Base-by-base conservation (phyloP, 2,113 vertebrate species). In the Paramisgurnus dabryanus region DNA sequence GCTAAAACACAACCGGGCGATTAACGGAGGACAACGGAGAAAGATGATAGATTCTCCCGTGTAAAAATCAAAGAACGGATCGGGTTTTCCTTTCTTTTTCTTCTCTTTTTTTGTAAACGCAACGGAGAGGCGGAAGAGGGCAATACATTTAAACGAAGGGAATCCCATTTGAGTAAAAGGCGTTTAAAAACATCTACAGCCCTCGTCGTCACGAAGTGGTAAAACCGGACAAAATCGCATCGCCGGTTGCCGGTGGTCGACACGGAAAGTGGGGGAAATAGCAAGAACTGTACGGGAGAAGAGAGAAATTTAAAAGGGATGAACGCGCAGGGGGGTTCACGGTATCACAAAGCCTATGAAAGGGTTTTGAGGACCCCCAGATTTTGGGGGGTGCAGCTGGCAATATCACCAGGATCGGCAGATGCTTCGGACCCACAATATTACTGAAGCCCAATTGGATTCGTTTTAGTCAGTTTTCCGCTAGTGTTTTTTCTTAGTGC, bases 341-440 rank as follows among this genome's bases (percentile, higher is more conserved):
- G 87, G 89, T 92, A 93, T 91, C 91, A 93, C 89, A 90, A 90
- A 91, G 90, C 89, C 87, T 89, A 88, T 82, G 89, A 86, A 87
- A 89, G 84, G 79, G 88, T 89, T 88, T 86, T 86, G 85, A 87
- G 83, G 85, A 88, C 83, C 87, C 86, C 53, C 85, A 87, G 86
- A 89, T 89, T 85, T 87, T 76, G 43, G 82, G 80, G 88, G 86
- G 81, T 84, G 84, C 86, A 82, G 79, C 79, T 75, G 83, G 79
- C 82, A 82, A 84, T 81, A 84, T 82, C 80, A 86, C 85, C 82
- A 80, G 81, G 80, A 89, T 72, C 82, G 81, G 83, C 76, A 73
- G 81, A 86, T 87, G 83, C 85, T 87, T 82, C 85, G 75, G 84
- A 86, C 86, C 87, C 87, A 82, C 83, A 85, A 81, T 87, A 85